These are phyloP conservation scores for Pomatostomus ruficeps DNA, from an alignment of 2,113 vertebrate species.

Conservation along the genomic window DNA sequence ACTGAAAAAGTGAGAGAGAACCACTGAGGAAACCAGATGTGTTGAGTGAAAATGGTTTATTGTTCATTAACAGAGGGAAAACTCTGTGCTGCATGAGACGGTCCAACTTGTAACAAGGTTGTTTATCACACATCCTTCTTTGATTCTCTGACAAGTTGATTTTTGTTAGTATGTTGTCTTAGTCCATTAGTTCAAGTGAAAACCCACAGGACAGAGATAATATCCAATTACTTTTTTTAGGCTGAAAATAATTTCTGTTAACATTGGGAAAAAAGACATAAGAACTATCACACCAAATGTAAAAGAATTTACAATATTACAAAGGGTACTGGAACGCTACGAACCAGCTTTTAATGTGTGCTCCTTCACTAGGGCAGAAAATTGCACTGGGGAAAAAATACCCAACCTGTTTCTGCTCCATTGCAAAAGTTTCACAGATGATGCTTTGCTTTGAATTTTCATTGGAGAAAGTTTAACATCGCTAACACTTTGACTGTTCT, in stretches of 20 bases:
- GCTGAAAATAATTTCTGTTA: slow-evolving; percentile 29
- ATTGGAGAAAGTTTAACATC: neutral
- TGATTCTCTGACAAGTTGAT: neutral
- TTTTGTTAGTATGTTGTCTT: neutral
- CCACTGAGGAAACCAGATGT: neutral
- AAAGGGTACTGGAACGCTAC: neutral
- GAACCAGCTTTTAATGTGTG: slow-evolving; percentile 32
- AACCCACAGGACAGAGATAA: neutral
- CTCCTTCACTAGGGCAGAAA: slow-evolving; percentile 56
- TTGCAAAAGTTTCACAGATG: slow-evolving; percentile 32
- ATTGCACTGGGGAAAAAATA: slow-evolving; percentile 40
- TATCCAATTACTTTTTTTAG: neutral
- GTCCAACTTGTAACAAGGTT: neutral
- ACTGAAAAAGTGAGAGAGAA: neutral
- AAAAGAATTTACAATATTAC: slow-evolving; percentile 29
- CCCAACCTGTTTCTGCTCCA: slow-evolving; percentile 19
- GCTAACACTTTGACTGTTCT: neutral
- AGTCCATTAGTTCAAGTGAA: neutral
- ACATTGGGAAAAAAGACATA: neutral
- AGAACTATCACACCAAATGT: neutral
- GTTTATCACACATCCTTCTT: neutral
- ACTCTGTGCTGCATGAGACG: neutral
- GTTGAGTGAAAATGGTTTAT: neutral
- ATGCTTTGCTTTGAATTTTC: slow-evolving; percentile 19
- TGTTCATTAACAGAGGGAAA: neutral